Percentiles rank a stretch among this genome's conserved stretches.
These are phyloP conservation scores for Ataeniobius toweri DNA, from an alignment of 2,797 vertebrate species.

Conservation along the genomic window DNA sequence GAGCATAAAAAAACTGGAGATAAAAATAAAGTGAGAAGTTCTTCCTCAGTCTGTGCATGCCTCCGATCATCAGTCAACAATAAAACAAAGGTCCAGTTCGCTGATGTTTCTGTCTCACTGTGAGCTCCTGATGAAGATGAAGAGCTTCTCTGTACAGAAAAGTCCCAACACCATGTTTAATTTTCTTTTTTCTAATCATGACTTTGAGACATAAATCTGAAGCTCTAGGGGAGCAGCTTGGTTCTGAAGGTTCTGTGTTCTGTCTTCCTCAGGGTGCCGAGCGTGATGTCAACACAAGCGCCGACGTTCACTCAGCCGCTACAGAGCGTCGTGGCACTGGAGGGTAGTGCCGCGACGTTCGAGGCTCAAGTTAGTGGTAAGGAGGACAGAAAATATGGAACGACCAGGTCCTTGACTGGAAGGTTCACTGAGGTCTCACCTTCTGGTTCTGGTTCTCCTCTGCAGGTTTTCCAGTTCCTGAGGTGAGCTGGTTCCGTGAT, in stretches of 20 bases:
- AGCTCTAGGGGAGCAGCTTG: slow-evolving; percentile 1
- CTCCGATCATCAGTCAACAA: too few relatives aligned
- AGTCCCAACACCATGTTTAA: neutral
- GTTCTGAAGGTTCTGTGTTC: slow-evolving; percentile 3
- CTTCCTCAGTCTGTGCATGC: too few relatives aligned
- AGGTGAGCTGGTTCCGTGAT: slow-evolving; percentile 99
- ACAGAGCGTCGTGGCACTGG: slow-evolving; percentile 93
- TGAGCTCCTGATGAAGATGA: too few relatives aligned
- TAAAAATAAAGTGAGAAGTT: too few relatives aligned
- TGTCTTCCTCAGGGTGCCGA: slow-evolving; percentile 86
- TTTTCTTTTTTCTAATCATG: neutral
- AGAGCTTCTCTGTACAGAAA: too few relatives aligned
- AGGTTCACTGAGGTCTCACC: neutral
- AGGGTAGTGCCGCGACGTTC: slow-evolving; percentile 99
- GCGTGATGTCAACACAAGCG: slow-evolving; percentile 92
- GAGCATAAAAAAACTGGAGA: too few relatives aligned
- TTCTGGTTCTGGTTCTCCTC: neutral
- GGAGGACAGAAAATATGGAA: slow-evolving; percentile 29
- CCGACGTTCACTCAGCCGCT: slow-evolving; percentile 96
- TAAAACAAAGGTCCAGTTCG: too few relatives aligned
- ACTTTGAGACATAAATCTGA: neutral
- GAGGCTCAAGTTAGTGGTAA: slow-evolving; percentile 98
- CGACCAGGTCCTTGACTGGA: too few relatives aligned
- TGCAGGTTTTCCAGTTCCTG: slow-evolving; percentile 94
- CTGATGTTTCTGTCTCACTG: too few relatives aligned